Percentiles rank a stretch among this genome's conserved stretches.
Evolutionary conservation across 2,113 vertebrate genomes (phyloP).

Genomic region (Prolemur simus): DNA sequence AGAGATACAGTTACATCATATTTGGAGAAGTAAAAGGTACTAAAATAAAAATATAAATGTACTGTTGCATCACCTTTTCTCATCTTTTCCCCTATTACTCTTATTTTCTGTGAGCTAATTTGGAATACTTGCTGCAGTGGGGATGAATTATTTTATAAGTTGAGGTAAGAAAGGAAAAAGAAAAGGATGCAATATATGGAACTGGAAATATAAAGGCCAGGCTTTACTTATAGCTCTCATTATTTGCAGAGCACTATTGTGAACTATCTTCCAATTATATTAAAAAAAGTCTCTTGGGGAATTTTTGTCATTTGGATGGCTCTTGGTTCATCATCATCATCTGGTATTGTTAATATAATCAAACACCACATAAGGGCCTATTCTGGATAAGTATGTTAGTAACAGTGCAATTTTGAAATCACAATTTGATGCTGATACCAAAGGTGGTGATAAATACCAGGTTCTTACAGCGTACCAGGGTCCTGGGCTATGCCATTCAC

Average conservation of each 20-base stretch:
- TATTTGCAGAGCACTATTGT: neutral
- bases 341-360: neutral
- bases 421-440: neutral
- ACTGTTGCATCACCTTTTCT: neutral
- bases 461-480: neutral
- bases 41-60: slow-evolving; percentile 35
- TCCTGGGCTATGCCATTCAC: neutral
- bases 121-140: neutral
- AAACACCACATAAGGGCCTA: neutral
- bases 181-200: neutral
- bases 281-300: neutral
- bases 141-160: slow-evolving; percentile 12
- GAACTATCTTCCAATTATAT: neutral
- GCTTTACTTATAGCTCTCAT: neutral
- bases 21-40: slow-evolving; percentile 16
- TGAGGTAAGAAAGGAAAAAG: neutral
- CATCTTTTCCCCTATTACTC: neutral
- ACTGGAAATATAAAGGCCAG: neutral
- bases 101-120: neutral
- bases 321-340: neutral
- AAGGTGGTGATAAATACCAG: neutral
- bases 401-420: neutral
- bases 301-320: neutral
- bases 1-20: slow-evolving; percentile 60
- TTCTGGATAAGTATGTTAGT: neutral